These are phyloP conservation scores for Patella depressa DNA, from an alignment of 2,888 invertebrate genomes.

Conservation along the genomic window DNA sequence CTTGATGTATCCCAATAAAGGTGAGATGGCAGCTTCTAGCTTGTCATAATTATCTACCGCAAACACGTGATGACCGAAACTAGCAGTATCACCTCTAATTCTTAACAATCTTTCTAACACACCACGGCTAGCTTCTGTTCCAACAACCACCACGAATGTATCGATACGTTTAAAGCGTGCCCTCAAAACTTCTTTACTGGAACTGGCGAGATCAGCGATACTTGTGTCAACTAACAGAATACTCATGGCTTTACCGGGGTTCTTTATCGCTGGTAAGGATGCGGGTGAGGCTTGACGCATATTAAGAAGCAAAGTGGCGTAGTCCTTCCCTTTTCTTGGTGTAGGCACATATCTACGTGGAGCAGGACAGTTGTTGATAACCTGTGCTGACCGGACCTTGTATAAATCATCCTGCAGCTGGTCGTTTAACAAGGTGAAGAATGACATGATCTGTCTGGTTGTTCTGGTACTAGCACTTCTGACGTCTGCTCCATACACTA, in stretches of 20 bases:
- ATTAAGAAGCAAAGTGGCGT: neutral
- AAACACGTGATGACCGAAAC: neutral
- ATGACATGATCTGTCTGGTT: neutral
- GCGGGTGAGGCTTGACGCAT: neutral
- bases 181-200: slow-evolving; percentile 14
- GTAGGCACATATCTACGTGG: neutral
- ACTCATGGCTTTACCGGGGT: slow-evolving; percentile 8
- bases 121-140: neutral
- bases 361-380: neutral
- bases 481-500: neutral
- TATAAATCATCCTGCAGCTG: neutral
- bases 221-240: slow-evolving; percentile 12
- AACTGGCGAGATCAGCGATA: neutral
- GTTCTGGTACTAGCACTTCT: neutral
- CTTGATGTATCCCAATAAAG: neutral
- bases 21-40: neutral
- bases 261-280: neutral
- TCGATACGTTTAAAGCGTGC: slow-evolving; percentile 14
- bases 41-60: slow-evolving; percentile 6
- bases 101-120: slow-evolving; percentile 1
- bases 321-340: neutral
- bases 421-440: neutral
- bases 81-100: neutral
- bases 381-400: neutral
- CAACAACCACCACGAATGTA: slow-evolving; percentile 15